Evolutionary conservation across 2,888 invertebrate species (phyloP).

Genomic region (Cheilosia pagana): DNA sequence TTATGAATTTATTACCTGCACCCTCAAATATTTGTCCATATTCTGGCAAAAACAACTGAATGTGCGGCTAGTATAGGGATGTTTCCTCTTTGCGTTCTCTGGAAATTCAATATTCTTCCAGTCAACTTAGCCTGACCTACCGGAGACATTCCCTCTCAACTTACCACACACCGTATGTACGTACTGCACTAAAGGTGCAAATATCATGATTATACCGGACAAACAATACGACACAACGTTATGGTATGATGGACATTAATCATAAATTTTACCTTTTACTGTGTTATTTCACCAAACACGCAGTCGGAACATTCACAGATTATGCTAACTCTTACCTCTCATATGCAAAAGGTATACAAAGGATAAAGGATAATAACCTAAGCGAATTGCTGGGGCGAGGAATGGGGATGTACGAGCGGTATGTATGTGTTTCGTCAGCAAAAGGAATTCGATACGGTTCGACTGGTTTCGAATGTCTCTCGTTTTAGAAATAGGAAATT

Average conservation of each 20-base stretch:
- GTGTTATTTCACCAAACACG: conserved; percentile 50
- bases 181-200: conserved; percentile 59
- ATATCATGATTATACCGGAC: conserved; percentile 69
- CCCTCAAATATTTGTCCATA: conserved; percentile 70
- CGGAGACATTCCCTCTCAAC: neutral
- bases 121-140: conserved; percentile 51
- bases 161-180: too few relatives aligned
- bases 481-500: conserved; percentile 65
- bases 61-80: neutral
- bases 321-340: conserved; percentile 59
- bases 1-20: conserved; percentile 73
- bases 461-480: conserved; percentile 64
- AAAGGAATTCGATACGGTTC: conserved; percentile 72
- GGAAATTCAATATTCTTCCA: conserved; percentile 72
- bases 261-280: conserved; percentile 70
- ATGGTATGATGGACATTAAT: conserved; percentile 70
- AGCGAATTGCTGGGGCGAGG: neutral
- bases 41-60: conserved; percentile 57
- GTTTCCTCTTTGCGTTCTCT: neutral
- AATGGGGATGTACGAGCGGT: neutral
- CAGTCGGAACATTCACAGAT: conserved; percentile 24
- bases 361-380: conserved; percentile 51
- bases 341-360: conserved; percentile 66
- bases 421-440: neutral
- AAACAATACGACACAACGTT: conserved; percentile 69